These are phyloP conservation scores for Laupala kohalensis DNA, from an alignment of 1,140 invertebrate species.

Conservation along the genomic window DNA sequence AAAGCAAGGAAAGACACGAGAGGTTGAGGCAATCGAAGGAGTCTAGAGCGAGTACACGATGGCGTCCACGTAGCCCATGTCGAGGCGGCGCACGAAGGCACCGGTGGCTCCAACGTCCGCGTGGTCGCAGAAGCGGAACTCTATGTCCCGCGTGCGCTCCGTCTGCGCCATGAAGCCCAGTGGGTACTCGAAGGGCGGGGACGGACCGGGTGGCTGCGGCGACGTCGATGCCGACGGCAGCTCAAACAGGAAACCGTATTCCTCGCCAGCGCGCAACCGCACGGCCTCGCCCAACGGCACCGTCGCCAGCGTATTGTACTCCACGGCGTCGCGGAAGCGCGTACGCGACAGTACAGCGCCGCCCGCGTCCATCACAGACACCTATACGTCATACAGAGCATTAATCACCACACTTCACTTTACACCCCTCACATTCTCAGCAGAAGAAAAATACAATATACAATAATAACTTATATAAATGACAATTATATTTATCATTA, in stretches of 20 bases:
- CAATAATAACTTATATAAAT: no score
- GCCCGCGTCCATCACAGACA: conserved; percentile 2
- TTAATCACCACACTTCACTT: no score
- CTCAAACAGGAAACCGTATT: conserved; percentile 7
- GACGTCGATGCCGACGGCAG: no score
- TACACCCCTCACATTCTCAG: no score
- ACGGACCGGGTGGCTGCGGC: neutral
- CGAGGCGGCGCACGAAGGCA: conserved; percentile 7
- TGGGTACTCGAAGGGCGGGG: conserved; percentile 2
- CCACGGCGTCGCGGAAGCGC: conserved; percentile 3
- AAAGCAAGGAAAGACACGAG: no score
- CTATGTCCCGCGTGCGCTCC: conserved; percentile 1
- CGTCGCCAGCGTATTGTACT: conserved; percentile 10
- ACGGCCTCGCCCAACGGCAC: conserved; percentile 3
- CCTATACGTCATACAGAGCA: conserved; percentile 6
- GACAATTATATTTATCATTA: no score
- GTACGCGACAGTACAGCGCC: conserved; percentile 2
- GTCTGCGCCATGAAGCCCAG: conserved; percentile 10
- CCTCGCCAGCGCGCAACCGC: neutral
- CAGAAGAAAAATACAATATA: no score
- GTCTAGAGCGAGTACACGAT: conserved; percentile 3
- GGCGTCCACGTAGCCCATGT: conserved; percentile 10
- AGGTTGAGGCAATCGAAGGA: no score
- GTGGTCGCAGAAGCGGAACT: conserved; percentile 12
- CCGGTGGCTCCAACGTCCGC: conserved; percentile 4